Conservation (phyloP, 2,888 invertebrate genomes). For the Tromatobia lineatoria region DNA sequence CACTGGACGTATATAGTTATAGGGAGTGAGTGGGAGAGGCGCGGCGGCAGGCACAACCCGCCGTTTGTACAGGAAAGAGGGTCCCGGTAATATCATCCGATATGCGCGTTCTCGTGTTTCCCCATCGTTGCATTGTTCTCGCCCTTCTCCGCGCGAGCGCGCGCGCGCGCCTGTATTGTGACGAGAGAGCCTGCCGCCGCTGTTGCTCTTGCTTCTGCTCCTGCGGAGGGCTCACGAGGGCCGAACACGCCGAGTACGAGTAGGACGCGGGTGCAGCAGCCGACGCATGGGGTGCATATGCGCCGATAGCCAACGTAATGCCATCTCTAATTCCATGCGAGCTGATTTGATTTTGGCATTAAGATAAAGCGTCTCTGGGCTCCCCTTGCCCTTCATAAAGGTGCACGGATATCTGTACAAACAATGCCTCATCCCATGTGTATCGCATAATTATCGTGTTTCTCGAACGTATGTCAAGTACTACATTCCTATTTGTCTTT, state of each 20-base stretch:
- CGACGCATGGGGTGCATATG: slow-evolving; percentile 81
- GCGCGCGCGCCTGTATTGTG: slow-evolving; percentile 76
- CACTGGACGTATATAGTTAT: slow-evolving; percentile 56
- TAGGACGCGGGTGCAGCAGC: slow-evolving; percentile 53
- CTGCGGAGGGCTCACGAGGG: slow-evolving; percentile 46
- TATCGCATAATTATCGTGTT: slow-evolving; percentile 38
- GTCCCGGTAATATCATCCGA: slow-evolving; percentile 83
- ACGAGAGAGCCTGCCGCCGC: slow-evolving; percentile 73
- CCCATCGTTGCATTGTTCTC: slow-evolving; percentile 82
- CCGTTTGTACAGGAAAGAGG: slow-evolving; percentile 74
- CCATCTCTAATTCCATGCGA: slow-evolving; percentile 85
- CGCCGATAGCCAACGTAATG: slow-evolving; percentile 83
- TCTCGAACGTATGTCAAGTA: slow-evolving; percentile 21
- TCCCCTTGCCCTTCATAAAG: slow-evolving; percentile 18
- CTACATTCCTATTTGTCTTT: background rate
- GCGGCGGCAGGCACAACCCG: slow-evolving; percentile 56
- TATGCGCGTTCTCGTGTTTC: slow-evolving; percentile 83
- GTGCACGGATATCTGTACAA: slow-evolving; percentile 9
- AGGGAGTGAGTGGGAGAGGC: slow-evolving; percentile 41
- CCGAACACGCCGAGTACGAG: slow-evolving; percentile 42
- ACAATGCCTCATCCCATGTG: background rate
- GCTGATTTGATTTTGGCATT: slow-evolving; percentile 85
- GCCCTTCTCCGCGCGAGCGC: slow-evolving; percentile 75
- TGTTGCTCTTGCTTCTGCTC: slow-evolving; percentile 39
- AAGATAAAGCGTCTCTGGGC: slow-evolving; percentile 82